Percentiles rank a stretch among this genome's conserved stretches.
These are phyloP conservation scores for Digitonthophagus gazella DNA, from an alignment of 2,888 invertebrate species.

Conservation along the genomic window DNA sequence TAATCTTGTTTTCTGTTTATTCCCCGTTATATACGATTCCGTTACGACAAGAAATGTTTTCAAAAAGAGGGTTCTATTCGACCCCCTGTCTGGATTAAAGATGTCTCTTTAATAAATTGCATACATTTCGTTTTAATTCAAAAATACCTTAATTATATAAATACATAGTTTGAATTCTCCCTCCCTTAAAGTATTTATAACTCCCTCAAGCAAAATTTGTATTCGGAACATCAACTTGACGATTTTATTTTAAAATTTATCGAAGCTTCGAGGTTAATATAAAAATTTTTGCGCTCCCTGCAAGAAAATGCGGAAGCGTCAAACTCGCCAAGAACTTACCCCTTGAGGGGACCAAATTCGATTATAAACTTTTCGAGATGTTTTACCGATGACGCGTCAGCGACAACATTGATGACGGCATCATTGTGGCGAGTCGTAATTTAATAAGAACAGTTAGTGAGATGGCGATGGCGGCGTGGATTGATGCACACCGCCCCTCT, in stretches of 20 bases:
- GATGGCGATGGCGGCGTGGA: neutral
- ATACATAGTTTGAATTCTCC: too few relatives aligned
- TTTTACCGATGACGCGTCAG: conserved; percentile 4
- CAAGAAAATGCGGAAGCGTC: neutral
- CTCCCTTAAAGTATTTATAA: neutral
- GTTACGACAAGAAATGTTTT: neutral
- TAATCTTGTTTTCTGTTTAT: conserved; percentile 18
- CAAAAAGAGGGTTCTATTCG: neutral
- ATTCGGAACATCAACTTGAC: neutral
- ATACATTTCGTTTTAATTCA: neutral
- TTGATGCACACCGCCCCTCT: neutral
- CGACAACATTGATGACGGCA: conserved; percentile 3
- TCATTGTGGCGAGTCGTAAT: conserved; percentile 11
- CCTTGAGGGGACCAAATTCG: neutral
- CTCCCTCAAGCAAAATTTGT: neutral
- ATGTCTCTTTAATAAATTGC: neutral
- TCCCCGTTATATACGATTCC: conserved; percentile 11
- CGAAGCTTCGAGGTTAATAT: neutral
- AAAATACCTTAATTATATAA: neutral
- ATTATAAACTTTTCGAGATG: neutral
- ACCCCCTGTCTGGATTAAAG: neutral
- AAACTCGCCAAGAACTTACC: neutral
- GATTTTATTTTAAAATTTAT: neutral
- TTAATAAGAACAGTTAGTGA: conserved; percentile 13
- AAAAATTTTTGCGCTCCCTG: neutral